Base-by-base conservation (phyloP, 1,140 invertebrate species). In the Pteromalus puparum region DNA sequence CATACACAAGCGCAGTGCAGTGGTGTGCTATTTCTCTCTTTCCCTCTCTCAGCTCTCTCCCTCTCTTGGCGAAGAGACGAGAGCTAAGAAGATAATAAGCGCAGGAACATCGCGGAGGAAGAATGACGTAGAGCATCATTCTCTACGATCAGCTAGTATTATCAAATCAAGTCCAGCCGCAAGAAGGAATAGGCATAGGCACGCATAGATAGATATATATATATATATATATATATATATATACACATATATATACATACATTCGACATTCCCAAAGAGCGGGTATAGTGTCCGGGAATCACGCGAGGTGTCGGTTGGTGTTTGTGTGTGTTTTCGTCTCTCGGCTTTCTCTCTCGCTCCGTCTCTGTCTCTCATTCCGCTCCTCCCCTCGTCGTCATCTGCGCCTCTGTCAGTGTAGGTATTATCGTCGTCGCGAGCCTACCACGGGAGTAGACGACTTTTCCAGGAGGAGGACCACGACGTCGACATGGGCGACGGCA, bases 401-500 rank as follows among this genome's bases (percentile, higher is more conserved):
- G 76, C 53, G 61, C 76, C 61, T 67, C 76, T 67, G 53, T 38
- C 42, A 75, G 21, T 79, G n/a, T 81, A 68, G 68, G 38, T 53
- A 46, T 72, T 72, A n/a, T 81, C 80, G 12, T 72, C 21, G 30
- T 30, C 7, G 24, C 42, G 38, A 61, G 21, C 53, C 53, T 61
- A 61, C 18, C 53, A 28, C 67, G 79, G 4, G 18, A 46, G 80
- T 74, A 34, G 28, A 61, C 61, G 9, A 21, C 30, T 21, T 30
- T 28, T n/a, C 15, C 13, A 18, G 15, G 12, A 24, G 15, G 46
- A 38, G 24, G 82, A 85, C 67, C 10, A 7, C 24, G 24, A 79
- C 80, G 53, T 61, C 24, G 61, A 86, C 86, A 93, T 93, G 93
- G 93, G 91, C 24, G 92, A 94, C 86, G 90, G 90, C 67, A 93